These are phyloP conservation scores for Erannis defoliaria DNA, from an alignment of 2,888 invertebrate species.

Conservation along the genomic window DNA sequence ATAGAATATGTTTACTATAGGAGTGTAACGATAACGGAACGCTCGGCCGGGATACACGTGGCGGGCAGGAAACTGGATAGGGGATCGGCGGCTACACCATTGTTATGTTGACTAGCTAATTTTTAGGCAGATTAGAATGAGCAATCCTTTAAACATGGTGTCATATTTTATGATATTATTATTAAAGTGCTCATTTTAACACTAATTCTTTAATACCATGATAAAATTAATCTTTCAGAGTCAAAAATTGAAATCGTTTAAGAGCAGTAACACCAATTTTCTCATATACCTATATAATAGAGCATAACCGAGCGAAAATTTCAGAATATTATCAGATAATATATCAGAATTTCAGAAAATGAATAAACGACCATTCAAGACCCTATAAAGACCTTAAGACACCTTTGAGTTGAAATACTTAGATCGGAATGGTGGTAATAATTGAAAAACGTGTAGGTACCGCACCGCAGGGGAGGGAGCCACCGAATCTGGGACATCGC, in stretches of 20 bases:
- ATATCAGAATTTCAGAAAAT: neutral
- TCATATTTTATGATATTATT: conserved; percentile 6
- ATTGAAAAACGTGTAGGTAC: conserved; percentile 58
- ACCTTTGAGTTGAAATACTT: conserved; percentile 36
- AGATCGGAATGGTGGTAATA: conserved; percentile 49
- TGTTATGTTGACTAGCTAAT: conserved; percentile 41
- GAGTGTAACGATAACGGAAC: conserved; percentile 68
- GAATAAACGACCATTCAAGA: neutral
- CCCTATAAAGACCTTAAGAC: conserved; percentile 2
- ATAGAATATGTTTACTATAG: conserved; percentile 52
- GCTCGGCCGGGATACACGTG: conserved; percentile 59
- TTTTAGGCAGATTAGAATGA: conserved; percentile 22
- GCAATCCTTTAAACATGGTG: conserved; percentile 2
- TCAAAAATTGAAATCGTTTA: neutral
- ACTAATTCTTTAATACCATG: neutral
- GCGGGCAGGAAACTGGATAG: conserved; percentile 54
- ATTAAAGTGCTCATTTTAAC: neutral
- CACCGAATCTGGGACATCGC: conserved; percentile 72
- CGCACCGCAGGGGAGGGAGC: conserved; percentile 57
- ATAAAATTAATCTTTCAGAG: neutral
- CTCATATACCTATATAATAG: too few relatives aligned
- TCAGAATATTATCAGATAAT: neutral
- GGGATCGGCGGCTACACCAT: conserved; percentile 41
- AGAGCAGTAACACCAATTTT: neutral
- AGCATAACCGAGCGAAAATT: neutral